These are phyloP conservation scores for Gallinago undulata DNA, from an alignment of 2,113 vertebrate genomes.

Conservation along the genomic window DNA sequence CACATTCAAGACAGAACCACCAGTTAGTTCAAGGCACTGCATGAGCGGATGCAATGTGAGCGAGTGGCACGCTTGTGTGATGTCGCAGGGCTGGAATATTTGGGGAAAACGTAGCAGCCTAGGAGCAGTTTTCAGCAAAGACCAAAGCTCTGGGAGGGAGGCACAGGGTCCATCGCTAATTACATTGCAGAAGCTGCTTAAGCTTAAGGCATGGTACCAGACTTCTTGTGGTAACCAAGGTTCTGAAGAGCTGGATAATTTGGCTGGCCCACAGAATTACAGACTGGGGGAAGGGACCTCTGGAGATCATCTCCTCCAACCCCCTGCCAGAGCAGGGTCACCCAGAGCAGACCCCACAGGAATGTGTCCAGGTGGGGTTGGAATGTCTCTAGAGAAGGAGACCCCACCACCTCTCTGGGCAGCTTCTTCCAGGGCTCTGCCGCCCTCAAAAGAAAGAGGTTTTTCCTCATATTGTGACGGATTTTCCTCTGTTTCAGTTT, in stretches of 20 bases:
- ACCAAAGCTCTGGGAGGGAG: neutral
- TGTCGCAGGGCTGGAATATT: rapidly evolving
- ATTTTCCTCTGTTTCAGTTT: neutral
- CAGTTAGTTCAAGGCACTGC: rapidly evolving
- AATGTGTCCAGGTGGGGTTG: neutral
- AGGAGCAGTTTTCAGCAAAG: rapidly evolving
- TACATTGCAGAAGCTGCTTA: rapidly evolving
- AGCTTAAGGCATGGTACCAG: rapidly evolving
- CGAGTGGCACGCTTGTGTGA: rapidly evolving
- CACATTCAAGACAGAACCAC: rapidly evolving
- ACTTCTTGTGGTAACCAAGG: no score
- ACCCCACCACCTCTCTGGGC: neutral
- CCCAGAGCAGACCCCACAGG: neutral
- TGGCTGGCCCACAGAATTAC: neutral
- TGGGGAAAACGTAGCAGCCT: rapidly evolving
- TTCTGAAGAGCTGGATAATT: neutral
- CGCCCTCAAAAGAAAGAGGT: neutral
- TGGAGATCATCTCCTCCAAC: neutral
- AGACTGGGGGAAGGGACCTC: neutral
- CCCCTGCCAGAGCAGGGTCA: neutral
- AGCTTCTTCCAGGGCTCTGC: neutral
- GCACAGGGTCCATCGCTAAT: rapidly evolving
- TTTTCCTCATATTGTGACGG: neutral
- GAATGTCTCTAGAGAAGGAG: neutral
- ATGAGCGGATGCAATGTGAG: rapidly evolving